Conservation (phyloP, 2,888 invertebrate genomes). For the Ethmia dodecea region DNA sequence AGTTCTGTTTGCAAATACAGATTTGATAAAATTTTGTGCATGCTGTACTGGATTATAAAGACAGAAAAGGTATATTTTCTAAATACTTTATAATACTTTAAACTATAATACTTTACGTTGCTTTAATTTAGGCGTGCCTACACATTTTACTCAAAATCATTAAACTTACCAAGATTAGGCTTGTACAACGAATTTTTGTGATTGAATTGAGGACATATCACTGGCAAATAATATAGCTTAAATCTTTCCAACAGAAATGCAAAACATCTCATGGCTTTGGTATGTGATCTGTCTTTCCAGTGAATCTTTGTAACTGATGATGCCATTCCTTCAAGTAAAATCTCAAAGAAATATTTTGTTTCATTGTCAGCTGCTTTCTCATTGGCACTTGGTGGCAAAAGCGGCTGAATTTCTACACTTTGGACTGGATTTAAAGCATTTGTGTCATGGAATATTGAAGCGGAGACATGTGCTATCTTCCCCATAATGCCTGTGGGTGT, state of each 20-base stretch:
- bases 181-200: slow-evolving; percentile 88
- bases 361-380: slow-evolving; percentile 92
- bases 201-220: slow-evolving; percentile 93
- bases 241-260: slow-evolving; percentile 95
- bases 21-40: too few species aligned
- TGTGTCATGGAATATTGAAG: slow-evolving; percentile 85
- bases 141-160: too few species aligned
- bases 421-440: slow-evolving; percentile 85
- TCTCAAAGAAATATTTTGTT: slow-evolving; percentile 91
- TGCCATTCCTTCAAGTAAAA: slow-evolving; percentile 93
- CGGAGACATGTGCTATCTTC: slow-evolving; percentile 75
- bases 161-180: slow-evolving; percentile 84
- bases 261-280: slow-evolving; percentile 90
- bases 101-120: too few species aligned
- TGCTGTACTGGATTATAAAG: too few species aligned
- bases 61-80: too few species aligned
- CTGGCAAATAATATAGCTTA: slow-evolving; percentile 91
- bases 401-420: slow-evolving; percentile 87
- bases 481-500: slow-evolving; percentile 73
- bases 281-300: slow-evolving; percentile 90
- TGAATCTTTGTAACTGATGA: slow-evolving; percentile 92
- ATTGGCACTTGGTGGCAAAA: slow-evolving; percentile 88
- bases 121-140: too few species aligned
- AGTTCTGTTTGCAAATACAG: too few species aligned
- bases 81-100: too few species aligned